Evolutionary conservation across 2,888 invertebrate genomes (phyloP).

Genomic region (Tryphoninae sp.): DNA sequence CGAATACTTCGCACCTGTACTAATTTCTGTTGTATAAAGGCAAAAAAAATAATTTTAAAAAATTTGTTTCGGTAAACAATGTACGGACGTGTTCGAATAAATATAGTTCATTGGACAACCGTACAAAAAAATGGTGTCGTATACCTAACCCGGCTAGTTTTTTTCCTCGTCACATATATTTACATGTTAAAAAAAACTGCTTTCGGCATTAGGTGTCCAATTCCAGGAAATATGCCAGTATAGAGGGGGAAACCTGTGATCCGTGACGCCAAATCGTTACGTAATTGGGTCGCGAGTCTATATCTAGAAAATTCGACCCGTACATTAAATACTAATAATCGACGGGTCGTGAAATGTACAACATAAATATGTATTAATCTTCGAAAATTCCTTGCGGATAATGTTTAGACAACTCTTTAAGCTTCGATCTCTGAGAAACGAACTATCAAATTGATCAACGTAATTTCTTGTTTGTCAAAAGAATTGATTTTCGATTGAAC

Average conservation of each 20-base stretch:
- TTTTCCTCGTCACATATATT: neutral
- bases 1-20: neutral
- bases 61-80: constrained; percentile 7
- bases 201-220: neutral
- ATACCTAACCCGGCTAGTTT: neutral
- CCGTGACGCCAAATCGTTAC: neutral
- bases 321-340: no score
- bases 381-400: no score
- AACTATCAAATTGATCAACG: no score
- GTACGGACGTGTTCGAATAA: constrained; percentile 39
- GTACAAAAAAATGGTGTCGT: no score
- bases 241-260: neutral
- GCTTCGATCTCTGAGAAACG: no score
- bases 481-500: no score
- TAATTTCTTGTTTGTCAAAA: no score
- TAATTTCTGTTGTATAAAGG: neutral
- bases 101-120: constrained; percentile 16
- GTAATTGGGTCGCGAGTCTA: neutral
- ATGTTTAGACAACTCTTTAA: no score
- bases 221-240: neutral
- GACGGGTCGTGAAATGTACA: no score
- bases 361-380: no score
- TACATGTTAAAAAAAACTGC: neutral
- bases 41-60: neutral
- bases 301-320: no score